phyloP scores from a whole-genome alignment of 2,113 vertebrate species.

The Hystrix cristata region DNA sequence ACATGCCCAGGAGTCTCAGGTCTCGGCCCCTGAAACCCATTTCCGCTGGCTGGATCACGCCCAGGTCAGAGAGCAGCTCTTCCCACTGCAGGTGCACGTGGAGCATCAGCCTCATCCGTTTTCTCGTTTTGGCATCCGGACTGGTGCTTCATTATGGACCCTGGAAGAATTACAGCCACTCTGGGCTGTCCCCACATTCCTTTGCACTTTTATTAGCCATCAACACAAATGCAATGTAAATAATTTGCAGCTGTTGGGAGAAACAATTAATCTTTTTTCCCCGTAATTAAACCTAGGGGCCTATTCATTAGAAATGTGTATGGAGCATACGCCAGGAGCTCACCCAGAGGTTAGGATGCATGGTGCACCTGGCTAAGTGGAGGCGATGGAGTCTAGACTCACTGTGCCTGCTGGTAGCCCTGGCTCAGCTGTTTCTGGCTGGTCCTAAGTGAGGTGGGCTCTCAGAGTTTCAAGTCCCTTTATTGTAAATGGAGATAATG shows the following conservation, averaged over 20 bases:
- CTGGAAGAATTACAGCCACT: conserved; percentile 58
- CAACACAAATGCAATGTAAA: conserved; percentile 75
- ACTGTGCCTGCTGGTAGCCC: background rate
- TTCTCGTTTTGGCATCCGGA: conserved; percentile 29
- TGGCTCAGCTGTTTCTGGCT: background rate
- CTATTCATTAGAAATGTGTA: conserved; percentile 71
- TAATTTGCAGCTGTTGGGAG: conserved; percentile 75
- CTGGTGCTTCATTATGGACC: background rate
- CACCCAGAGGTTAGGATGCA: background rate
- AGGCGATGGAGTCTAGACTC: background rate
- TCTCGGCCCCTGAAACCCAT: conserved; percentile 1
- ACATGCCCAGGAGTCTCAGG: background rate
- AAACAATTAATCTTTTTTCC: conserved; percentile 70
- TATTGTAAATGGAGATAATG: background rate
- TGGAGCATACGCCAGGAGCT: conserved; percentile 7
- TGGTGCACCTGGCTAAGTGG: background rate
- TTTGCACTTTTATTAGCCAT: conserved; percentile 69
- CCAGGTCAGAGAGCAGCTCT: background rate
- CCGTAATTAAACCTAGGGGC: conserved; percentile 74
- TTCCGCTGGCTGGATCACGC: background rate
- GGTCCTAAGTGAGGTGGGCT: background rate
- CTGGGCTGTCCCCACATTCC: conserved; percentile 7
- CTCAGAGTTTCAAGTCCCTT: background rate
- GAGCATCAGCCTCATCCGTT: background rate
- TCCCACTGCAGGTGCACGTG: background rate